These are phyloP conservation scores for Lycocerus yunnanus DNA, from an alignment of 2,888 invertebrate species.

Conservation along the genomic window DNA sequence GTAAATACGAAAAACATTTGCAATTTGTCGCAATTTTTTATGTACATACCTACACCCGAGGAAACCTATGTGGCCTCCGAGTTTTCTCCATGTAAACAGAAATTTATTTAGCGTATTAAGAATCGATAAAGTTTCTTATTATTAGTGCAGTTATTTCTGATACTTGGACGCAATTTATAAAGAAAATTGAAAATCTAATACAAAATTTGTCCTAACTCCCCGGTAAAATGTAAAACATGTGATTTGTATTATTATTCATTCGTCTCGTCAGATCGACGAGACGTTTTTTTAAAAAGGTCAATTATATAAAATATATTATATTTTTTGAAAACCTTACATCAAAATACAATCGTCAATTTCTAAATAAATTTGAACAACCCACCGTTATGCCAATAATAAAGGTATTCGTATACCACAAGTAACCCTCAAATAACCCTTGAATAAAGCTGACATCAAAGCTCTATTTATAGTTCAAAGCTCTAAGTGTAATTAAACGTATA, in stretches of 20 bases:
- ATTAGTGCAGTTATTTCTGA: neutral
- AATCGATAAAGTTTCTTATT: neutral
- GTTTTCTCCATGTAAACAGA: neutral
- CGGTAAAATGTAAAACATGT: neutral
- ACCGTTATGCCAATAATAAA: conserved; percentile 8
- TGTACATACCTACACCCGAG: neutral
- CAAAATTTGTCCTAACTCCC: neutral
- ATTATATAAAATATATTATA: no score
- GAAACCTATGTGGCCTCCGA: neutral
- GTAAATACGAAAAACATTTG: neutral
- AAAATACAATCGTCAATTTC: neutral
- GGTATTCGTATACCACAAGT: conserved; percentile 13
- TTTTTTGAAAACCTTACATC: neutral
- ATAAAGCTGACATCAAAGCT: conserved; percentile 22
- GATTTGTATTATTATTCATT: no score
- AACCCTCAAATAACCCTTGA: conserved; percentile 17
- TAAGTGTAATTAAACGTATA: conserved; percentile 20
- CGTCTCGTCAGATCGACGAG: neutral
- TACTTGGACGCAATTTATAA: neutral
- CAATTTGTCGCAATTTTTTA: neutral
- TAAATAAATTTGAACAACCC: neutral
- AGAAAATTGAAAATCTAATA: neutral
- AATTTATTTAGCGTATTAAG: neutral
- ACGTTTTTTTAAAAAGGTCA: neutral
- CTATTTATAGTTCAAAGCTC: conserved; percentile 28